These are phyloP conservation scores for Sitodiplosis mosellana DNA, from an alignment of 1,140 invertebrate genomes.

Conservation along the genomic window DNA sequence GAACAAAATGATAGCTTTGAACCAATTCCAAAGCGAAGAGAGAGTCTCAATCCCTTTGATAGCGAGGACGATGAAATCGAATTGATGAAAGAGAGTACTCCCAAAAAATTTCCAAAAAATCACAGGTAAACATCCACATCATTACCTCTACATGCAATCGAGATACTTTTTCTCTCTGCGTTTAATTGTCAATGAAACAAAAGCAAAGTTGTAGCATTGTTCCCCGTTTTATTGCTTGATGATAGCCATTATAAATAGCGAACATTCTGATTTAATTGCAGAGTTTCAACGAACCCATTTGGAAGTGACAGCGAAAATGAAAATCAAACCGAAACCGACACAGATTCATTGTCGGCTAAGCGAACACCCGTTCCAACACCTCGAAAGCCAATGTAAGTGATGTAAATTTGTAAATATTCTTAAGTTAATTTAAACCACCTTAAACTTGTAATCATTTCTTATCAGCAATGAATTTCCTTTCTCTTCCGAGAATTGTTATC, in stretches of 20 bases:
- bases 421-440: too few species aligned
- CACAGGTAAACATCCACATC: conserved; percentile 7
- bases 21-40: conserved; percentile 3
- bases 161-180: too few species aligned
- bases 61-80: conserved; percentile 35
- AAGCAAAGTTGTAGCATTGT: too few species aligned
- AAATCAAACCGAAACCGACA: conserved; percentile 19
- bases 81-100: conserved; percentile 9
- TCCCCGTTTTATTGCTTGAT: too few species aligned
- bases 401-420: too few species aligned
- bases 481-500: too few species aligned
- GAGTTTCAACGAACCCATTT: conserved; percentile 46
- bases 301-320: conserved; percentile 43
- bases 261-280: background rate
- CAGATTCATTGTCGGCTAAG: conserved; percentile 5
- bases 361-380: conserved; percentile 34
- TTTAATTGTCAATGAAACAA: too few species aligned
- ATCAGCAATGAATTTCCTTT: too few species aligned
- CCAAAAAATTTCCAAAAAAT: conserved; percentile 3
- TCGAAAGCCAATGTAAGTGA: conserved; percentile 27
- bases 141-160: conserved; percentile 9
- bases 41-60: conserved; percentile 41
- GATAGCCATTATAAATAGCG: too few species aligned
- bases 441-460: too few species aligned
- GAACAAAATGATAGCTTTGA: conserved; percentile 23